Conservation (phyloP, 2,113 vertebrate species). For the Phycodurus eques region DNA sequence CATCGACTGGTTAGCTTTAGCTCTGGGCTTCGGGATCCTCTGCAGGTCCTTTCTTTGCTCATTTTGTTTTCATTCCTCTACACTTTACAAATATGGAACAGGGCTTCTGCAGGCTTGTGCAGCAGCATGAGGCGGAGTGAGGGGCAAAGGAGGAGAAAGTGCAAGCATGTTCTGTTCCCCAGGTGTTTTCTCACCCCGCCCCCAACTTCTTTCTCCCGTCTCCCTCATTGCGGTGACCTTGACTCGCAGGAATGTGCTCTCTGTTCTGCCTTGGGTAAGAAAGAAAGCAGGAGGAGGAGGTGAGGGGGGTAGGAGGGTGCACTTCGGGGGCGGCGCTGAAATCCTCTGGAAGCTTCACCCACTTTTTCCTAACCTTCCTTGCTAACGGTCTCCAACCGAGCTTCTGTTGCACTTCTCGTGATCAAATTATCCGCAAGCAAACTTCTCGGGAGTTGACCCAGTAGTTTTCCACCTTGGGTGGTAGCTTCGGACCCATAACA, state of each 20-base stretch:
- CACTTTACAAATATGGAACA: constrained; percentile 11
- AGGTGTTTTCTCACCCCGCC: constrained; percentile 56
- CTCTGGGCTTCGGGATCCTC: background rate
- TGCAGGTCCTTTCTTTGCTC: background rate
- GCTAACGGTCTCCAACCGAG: background rate
- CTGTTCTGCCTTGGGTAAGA: constrained; percentile 52
- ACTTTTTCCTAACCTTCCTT: constrained; percentile 33
- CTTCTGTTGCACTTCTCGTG: background rate
- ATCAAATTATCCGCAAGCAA: background rate
- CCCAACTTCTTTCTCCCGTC: constrained; percentile 3
- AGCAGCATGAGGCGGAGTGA: background rate
- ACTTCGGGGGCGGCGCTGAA: background rate
- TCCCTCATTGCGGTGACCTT: constrained; percentile 62
- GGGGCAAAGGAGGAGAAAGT: background rate
- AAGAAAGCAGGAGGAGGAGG: constrained; percentile 12
- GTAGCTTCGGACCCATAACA: background rate
- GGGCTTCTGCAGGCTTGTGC: constrained; percentile 21
- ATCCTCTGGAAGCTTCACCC: constrained; percentile 26
- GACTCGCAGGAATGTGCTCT: constrained; percentile 71
- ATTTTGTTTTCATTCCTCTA: constrained; percentile 1
- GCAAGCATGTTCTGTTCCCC: constrained; percentile 56
- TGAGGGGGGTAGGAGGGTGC: background rate
- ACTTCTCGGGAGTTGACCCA: background rate
- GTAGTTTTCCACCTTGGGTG: background rate
- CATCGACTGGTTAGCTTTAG: background rate